Evolutionary conservation across 2,888 invertebrate species (phyloP).

Genomic region (Anarsia innoxiella): DNA sequence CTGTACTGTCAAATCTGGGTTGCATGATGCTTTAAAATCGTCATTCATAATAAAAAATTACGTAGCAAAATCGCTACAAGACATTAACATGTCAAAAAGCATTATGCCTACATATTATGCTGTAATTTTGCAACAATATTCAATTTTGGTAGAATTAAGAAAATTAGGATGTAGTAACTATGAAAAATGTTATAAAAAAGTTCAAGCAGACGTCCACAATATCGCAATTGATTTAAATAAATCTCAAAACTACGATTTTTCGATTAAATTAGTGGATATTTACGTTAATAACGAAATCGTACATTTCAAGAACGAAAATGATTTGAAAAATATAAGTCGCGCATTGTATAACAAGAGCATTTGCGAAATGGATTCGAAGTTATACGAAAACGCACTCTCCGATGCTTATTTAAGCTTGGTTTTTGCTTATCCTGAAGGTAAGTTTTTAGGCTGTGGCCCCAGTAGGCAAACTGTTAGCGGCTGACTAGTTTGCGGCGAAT

Average conservation of each 20-base stretch:
- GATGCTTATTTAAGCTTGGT: conserved; percentile 51
- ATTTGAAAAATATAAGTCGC: conserved; percentile 44
- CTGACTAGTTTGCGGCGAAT: too few relatives aligned
- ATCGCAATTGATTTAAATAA: conserved; percentile 50
- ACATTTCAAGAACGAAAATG: conserved; percentile 23
- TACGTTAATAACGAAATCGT: conserved; percentile 45
- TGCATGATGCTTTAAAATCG: conserved; percentile 50
- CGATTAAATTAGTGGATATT: conserved; percentile 47
- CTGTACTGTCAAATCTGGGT: conserved; percentile 39
- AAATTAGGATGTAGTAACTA: conserved; percentile 38
- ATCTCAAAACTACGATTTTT: conserved; percentile 35
- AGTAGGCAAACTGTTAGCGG: too few relatives aligned
- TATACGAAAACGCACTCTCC: conserved; percentile 37
- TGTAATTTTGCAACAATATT: conserved; percentile 37
- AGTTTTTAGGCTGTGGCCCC: too few relatives aligned
- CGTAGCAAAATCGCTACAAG: conserved; percentile 29
- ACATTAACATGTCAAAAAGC: conserved; percentile 24
- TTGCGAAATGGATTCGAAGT: conserved; percentile 47
- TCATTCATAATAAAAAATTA: conserved; percentile 45
- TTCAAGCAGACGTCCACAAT: conserved; percentile 57
- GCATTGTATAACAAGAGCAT: conserved; percentile 61
- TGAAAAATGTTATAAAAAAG: conserved; percentile 43
- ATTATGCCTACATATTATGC: conserved; percentile 26
- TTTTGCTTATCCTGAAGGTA: conserved; percentile 34
- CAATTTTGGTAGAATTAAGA: conserved; percentile 33